Percentiles rank a stretch among this genome's conserved stretches.
These are phyloP conservation scores for Watsonalla cultraria DNA, from an alignment of 2,888 invertebrate genomes.

Conservation along the genomic window DNA sequence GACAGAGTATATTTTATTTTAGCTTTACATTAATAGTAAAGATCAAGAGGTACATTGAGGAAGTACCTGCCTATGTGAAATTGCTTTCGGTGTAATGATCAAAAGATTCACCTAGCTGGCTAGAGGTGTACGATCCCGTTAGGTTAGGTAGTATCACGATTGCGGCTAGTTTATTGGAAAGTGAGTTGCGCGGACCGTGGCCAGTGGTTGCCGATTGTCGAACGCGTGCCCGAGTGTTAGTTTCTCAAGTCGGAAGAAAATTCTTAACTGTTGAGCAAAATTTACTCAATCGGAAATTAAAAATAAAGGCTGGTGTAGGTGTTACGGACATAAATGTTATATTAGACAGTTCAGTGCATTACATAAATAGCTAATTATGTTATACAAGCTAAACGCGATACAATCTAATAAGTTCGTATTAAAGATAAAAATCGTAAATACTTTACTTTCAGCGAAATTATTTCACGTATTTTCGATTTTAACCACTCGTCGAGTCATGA, in stretches of 20 bases:
- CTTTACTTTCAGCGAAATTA: background rate
- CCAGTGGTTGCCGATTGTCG: constrained; percentile 49
- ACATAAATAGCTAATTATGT: background rate
- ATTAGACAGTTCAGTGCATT: background rate
- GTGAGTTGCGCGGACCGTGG: constrained; percentile 61
- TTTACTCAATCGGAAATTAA: background rate
- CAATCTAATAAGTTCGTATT: background rate
- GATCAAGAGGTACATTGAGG: constrained; percentile 13
- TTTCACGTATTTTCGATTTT: background rate
- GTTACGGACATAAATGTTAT: background rate
- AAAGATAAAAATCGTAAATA: background rate
- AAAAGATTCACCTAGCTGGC: constrained; percentile 38
- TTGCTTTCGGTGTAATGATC: constrained; percentile 48
- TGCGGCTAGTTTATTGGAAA: constrained; percentile 70
- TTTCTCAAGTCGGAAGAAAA: constrained; percentile 44
- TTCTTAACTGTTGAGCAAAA: constrained; percentile 29
- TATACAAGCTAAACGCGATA: background rate
- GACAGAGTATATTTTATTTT: constrained; percentile 9
- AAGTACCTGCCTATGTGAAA: constrained; percentile 16
- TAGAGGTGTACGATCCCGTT: constrained; percentile 63
- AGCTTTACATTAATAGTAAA: constrained; percentile 9
- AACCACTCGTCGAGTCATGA: too few species aligned
- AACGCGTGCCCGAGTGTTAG: constrained; percentile 29
- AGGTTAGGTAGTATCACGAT: constrained; percentile 67
- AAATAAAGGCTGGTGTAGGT: background rate